Evolutionary conservation across 2,888 invertebrate species (phyloP).

Genomic region (Nebria brevicollis): DNA sequence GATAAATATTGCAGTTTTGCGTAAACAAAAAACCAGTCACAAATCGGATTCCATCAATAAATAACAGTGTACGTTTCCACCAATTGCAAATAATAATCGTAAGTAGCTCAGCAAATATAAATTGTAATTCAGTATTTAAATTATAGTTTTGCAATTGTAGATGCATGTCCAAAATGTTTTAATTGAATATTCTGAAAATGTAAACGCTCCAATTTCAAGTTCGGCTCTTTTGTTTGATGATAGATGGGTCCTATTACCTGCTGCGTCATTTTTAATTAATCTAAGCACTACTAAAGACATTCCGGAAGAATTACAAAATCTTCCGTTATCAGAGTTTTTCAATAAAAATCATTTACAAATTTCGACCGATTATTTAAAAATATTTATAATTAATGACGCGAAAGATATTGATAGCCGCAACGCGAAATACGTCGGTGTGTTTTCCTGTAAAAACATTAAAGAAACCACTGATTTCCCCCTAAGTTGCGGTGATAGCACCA

Average conservation of each 20-base stretch:
- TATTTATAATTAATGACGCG: not conserved
- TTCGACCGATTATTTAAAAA: constrained; percentile 25
- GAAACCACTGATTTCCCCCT: constrained; percentile 30
- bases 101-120: not conserved
- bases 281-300: constrained; percentile 17
- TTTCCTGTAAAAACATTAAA: constrained; percentile 39
- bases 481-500: constrained; percentile 25
- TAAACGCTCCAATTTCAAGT: constrained; percentile 11
- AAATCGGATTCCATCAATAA: not conserved
- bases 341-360: constrained; percentile 18
- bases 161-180: constrained; percentile 31
- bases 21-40: not conserved
- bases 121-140: not conserved
- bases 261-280: constrained; percentile 25
- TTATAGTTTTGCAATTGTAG: not conserved
- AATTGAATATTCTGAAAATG: constrained; percentile 25
- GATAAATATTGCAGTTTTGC: not conserved
- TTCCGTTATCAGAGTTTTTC: constrained; percentile 25
- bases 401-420: constrained; percentile 5
- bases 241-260: constrained; percentile 38
- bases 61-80: not conserved
- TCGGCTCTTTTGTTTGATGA: constrained; percentile 32
- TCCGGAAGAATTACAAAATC: constrained; percentile 20
- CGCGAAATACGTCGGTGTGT: constrained; percentile 31
- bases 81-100: not conserved